phyloP scores from a whole-genome alignment of 2,797 vertebrate species.

The Coccyzus lansbergi region DNA sequence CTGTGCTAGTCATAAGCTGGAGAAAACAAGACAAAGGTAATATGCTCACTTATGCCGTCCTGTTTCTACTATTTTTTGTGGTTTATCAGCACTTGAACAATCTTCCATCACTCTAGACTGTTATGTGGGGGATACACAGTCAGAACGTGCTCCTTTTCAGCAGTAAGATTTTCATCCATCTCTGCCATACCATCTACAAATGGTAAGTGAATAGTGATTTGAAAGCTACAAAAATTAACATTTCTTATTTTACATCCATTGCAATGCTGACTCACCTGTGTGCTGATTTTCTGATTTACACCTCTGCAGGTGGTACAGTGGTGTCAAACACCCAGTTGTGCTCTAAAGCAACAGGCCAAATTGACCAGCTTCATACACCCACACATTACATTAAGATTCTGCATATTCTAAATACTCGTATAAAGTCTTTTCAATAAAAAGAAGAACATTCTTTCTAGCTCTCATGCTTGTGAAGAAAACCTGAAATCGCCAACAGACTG shows the following conservation, averaged over 20 bases:
- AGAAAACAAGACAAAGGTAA: neutral
- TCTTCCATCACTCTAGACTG: neutral
- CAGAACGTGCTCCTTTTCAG: neutral
- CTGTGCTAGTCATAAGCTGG: neutral
- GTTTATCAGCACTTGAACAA: neutral
- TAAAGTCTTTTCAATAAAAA: neutral
- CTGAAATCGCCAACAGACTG: neutral
- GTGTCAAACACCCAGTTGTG: neutral
- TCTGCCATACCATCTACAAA: neutral
- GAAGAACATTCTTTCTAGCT: conserved; percentile 18
- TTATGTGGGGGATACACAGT: neutral
- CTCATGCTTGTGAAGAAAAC: conserved; percentile 22
- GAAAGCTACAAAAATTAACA: neutral
- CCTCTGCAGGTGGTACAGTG: neutral
- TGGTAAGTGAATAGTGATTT: neutral
- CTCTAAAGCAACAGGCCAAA: neutral
- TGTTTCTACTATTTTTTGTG: neutral
- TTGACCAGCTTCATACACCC: neutral
- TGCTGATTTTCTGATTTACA: neutral
- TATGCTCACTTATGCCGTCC: neutral
- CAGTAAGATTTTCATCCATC: neutral
- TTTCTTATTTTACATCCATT: neutral
- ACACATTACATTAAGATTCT: neutral
- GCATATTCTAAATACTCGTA: neutral
- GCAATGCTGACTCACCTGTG: neutral